Conservation (phyloP, 2,113 vertebrate genomes). For the Suncus etruscus region DNA sequence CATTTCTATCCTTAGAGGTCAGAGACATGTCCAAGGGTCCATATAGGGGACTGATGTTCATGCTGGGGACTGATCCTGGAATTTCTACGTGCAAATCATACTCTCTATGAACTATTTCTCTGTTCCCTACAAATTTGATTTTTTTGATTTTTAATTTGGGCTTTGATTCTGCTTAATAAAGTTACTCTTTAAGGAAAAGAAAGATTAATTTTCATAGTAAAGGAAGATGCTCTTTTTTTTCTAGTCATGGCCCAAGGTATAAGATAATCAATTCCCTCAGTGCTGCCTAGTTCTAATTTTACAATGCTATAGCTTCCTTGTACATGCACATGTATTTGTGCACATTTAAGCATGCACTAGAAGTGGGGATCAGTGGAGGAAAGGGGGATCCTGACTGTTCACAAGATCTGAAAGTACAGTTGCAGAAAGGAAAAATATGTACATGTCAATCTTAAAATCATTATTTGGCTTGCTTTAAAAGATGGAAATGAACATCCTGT, state of each 20-base stretch:
- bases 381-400: not conserved
- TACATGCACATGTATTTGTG: not conserved
- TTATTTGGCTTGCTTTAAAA: constrained; percentile 16
- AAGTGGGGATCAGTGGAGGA: no score
- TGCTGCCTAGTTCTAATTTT: not conserved
- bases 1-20: no score
- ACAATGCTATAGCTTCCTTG: not conserved
- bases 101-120: no score
- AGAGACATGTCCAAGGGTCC: no score
- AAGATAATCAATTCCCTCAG: not conserved
- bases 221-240: not conserved
- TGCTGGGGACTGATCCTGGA: no score
- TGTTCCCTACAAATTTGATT: not conserved
- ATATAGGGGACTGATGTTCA: no score
- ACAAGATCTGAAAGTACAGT: no score
- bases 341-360: not conserved
- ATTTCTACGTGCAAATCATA: no score
- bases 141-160: constrained; percentile 39
- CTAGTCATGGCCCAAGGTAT: constrained; percentile 2
- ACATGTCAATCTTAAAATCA: not conserved
- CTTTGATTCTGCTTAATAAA: not conserved
- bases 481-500: constrained; percentile 29
- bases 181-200: not conserved
- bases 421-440: not conserved
- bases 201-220: not conserved